Base-by-base conservation (phyloP, 1,140 invertebrate species). In the Harpegnathos saltator region DNA sequence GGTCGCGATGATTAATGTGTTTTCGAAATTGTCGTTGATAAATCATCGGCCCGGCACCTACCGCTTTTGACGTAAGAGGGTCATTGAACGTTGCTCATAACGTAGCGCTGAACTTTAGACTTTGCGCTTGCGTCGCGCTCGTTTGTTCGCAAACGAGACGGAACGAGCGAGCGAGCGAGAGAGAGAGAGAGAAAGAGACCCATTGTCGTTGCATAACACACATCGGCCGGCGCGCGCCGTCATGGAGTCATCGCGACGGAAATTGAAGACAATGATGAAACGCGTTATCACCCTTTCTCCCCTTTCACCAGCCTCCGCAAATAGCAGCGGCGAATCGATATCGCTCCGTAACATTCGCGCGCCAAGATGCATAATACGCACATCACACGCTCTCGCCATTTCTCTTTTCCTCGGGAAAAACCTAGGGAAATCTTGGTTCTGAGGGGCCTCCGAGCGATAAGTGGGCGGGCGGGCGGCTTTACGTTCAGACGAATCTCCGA, bases 181-280 rank as follows among this genome's bases (percentile, higher is more conserved):
- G 38, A 44, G 38, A 44, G 38, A 44, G 38, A 44, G n/a, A 38
- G 63, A 52, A 62, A 68, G 63, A 65, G 63, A 52, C 17, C 63
- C 56, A 68, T 83, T 78, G 63, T 68, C 44, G 38, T 83, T 83
- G 82, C 82, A 80, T 83, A 83, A 83, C 26, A 24, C 26, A 24
- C 56, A 54, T 5, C 54, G 50, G 12, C 68, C 26, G 19, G 29
- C 38, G 38, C 38, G 38, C 38, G 7, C 11, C 73, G 52, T 24
- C 56, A 26, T 26, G 63, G 63, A 68, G 61, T 68, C 63, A 80
- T 83, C 63, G 73, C 74, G 72, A 80, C 63, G 56, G 74, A 83
- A 83, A 83, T 80, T 78, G 54, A 83, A 83, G 82, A 83, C 74
- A 78, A 69, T 59, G 82, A 80, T 68, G 82, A 78, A 83, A 83